Evolutionary conservation across 2,113 vertebrate species (phyloP).

Genomic region (Semnopithecus entellus): DNA sequence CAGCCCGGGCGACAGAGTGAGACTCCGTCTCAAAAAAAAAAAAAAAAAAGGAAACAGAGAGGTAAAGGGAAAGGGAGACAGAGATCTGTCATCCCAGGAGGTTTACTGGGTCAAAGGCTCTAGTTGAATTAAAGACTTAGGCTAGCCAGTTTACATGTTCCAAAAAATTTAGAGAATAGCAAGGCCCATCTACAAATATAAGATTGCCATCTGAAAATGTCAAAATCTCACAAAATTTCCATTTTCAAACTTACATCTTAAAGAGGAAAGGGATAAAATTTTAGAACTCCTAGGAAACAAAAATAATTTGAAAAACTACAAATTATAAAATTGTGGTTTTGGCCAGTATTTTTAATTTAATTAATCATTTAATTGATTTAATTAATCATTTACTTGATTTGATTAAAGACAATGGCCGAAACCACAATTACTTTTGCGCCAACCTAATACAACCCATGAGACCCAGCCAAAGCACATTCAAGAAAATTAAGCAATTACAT

Average conservation of each 20-base stretch:
- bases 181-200: neutral
- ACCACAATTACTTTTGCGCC: too few relatives aligned
- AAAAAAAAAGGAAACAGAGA: neutral
- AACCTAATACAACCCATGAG: neutral
- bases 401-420: too few relatives aligned
- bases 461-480: neutral
- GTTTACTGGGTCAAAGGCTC: neutral
- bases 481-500: neutral
- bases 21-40: too few relatives aligned
- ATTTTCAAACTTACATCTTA: neutral
- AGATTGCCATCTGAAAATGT: neutral
- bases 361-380: too few relatives aligned
- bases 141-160: neutral
- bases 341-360: too few relatives aligned
- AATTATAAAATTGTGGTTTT: neutral
- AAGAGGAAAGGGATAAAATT: neutral
- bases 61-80: neutral
- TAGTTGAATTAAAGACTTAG: neutral
- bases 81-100: neutral
- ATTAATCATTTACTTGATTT: too few relatives aligned
- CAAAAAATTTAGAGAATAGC: neutral
- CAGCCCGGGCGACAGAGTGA: too few relatives aligned
- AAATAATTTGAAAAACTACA: neutral
- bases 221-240: neutral
- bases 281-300: neutral